Evolutionary conservation across 2,113 vertebrate species (phyloP), one percentile per base, ranked within the genome.

Genomic region (Mormoops blainvillei): DNA sequence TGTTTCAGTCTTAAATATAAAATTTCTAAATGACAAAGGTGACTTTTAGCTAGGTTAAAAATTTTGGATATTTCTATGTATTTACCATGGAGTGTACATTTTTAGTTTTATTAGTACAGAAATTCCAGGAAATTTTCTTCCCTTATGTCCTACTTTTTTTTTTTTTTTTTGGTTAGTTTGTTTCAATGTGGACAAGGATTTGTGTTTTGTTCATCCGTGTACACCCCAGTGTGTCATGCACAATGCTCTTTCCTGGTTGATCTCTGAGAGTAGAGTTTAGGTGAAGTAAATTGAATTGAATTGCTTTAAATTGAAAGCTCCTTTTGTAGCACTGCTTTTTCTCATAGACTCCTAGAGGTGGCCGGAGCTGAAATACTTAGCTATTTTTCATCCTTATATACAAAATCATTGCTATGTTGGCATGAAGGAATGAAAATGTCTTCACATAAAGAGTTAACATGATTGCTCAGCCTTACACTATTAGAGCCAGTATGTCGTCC

Each of bases 311-410:
- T 3, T 10, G 14, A 90, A 93, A 86, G 26, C 67, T 26, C 76
- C 68, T 90, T 56, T 88, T 88, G 78, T 20, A 80, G 31, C 7
- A 16, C 50, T 96, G 56, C 15, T 87, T 81, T 74, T 61, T 63
- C 54, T 26, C 68, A 33, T 13, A 82, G 26, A 82, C 61, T 90
- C 48, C 14, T 65, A 36, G 15, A 92, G 20, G 61, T 54, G 38
- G 12, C 20, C 70, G 43, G 43, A 89, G 13, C 31, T 74, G 50
- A 96, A 93, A 90, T 45, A 22, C 85, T 70, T 82, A 11, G 38
- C 67, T 95, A 58, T 85, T 91, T 91, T 81, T 94, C 70, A 92
- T 86, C 68, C 67, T 22, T 61, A 24, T 83, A 70, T 31, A 81
- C 52, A 89, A 87, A 94, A 88, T 56, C 28, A 63, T 26, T 78